A percentile compares a stretch with the other conserved stretches of the same genome.
Evolutionary conservation across 2,113 vertebrate species (phyloP).

Genomic region (Helogale parvula): DNA sequence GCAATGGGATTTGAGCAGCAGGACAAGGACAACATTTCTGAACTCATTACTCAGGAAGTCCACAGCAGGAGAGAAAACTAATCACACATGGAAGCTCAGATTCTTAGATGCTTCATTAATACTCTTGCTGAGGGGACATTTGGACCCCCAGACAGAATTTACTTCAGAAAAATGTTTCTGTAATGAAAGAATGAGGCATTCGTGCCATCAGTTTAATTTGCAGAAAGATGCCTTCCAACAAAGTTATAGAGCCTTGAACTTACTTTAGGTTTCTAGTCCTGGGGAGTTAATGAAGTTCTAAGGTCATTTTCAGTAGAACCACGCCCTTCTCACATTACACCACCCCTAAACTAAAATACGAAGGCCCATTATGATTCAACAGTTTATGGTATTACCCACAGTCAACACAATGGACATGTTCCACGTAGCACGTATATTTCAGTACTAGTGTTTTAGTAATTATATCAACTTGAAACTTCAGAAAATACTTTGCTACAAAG

Average conservation of each 20-base stretch:
- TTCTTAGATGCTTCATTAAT: background rate
- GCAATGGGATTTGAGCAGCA: background rate
- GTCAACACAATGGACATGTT: background rate
- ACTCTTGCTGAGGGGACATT: background rate
- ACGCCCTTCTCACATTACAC: fast-evolving
- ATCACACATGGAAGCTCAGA: background rate
- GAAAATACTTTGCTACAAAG: background rate
- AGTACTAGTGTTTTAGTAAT: background rate
- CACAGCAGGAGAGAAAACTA: background rate
- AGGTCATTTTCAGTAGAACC: background rate
- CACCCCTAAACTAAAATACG: background rate
- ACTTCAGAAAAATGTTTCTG: background rate
- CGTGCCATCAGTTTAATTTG: background rate
- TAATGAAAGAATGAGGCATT: background rate
- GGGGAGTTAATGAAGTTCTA: background rate
- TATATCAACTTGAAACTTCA: background rate
- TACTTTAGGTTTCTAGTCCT: background rate
- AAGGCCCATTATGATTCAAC: background rate
- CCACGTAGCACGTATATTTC: background rate
- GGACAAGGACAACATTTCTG: background rate
- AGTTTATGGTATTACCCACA: background rate
- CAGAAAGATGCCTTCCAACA: background rate
- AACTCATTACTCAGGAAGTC: background rate
- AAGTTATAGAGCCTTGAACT: background rate
- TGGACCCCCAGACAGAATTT: background rate